Percentiles rank a stretch among this genome's conserved stretches.
These are phyloP conservation scores for Erithacus rubecula DNA, from an alignment of 2,797 vertebrate species.

Conservation along the genomic window DNA sequence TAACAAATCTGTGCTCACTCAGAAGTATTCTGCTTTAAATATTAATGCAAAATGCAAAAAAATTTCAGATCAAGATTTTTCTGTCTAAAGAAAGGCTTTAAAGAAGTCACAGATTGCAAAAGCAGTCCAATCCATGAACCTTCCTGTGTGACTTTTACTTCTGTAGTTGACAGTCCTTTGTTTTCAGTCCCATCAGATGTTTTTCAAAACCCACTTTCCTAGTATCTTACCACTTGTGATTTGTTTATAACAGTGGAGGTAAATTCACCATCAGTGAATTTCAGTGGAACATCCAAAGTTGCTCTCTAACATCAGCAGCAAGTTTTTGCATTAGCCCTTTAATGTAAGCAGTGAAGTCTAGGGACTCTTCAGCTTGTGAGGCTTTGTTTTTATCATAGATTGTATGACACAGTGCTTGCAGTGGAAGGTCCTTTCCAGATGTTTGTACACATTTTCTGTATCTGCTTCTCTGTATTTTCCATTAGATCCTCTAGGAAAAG, in stretches of 20 bases:
- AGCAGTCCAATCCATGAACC: background rate
- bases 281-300: background rate
- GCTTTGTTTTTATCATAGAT: background rate
- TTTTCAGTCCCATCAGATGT: background rate
- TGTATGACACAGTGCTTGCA: background rate
- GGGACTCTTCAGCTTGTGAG: background rate
- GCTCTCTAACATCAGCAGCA: background rate
- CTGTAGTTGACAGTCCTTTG: background rate
- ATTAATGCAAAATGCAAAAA: background rate
- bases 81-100: background rate
- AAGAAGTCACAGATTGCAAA: background rate
- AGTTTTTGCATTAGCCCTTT: background rate
- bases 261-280: background rate
- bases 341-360: background rate
- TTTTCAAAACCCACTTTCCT: background rate
- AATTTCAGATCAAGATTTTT: background rate
- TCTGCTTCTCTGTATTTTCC: background rate
- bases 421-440: background rate
- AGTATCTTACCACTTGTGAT: background rate
- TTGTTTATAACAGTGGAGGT: background rate
- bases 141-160: background rate
- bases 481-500: background rate
- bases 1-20: background rate
- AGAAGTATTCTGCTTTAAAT: background rate
- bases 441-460: background rate